These are phyloP conservation scores for Trissolcus basalis DNA, from an alignment of 1,140 invertebrate genomes.

Conservation along the genomic window DNA sequence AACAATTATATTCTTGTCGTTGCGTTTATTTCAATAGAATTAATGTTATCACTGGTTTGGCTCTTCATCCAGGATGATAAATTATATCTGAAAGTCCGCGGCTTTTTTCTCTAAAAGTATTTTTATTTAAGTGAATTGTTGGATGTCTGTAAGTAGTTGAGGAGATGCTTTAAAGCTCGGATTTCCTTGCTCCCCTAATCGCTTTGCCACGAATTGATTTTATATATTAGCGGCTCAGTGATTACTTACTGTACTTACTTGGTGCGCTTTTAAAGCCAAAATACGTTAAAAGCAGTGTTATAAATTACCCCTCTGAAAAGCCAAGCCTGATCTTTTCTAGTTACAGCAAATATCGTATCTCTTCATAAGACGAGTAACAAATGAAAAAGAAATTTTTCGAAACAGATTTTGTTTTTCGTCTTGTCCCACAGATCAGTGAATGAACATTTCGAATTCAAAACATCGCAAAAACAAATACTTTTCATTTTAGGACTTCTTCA, in stretches of 20 bases:
- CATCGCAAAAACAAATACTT: too few species aligned
- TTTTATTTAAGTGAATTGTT: too few species aligned
- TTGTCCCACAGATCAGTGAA: too few species aligned
- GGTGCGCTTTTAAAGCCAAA: constrained; percentile 37
- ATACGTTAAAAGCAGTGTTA: constrained; percentile 44
- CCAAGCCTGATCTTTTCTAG: constrained; percentile 16
- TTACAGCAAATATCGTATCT: constrained; percentile 26
- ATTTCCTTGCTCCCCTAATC: constrained; percentile 34
- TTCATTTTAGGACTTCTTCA: too few species aligned
- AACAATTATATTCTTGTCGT: too few species aligned
- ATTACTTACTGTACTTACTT: constrained; percentile 44
- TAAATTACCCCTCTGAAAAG: constrained; percentile 33
- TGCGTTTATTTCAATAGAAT: too few species aligned
- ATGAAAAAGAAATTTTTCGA: neutral
- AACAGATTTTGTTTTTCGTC: too few species aligned
- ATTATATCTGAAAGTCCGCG: too few species aligned
- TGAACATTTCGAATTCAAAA: too few species aligned
- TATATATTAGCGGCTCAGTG: constrained; percentile 36
- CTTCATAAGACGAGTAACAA: constrained; percentile 8
- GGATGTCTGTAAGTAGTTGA: constrained; percentile 4
- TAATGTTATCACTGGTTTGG: constrained; percentile 8
- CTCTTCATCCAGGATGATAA: too few species aligned
- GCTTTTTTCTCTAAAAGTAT: too few species aligned
- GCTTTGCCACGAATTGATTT: constrained; percentile 38
- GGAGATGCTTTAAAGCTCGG: constrained; percentile 12